Evolutionary conservation across 2,797 vertebrate species (phyloP).

Genomic region (Hylomyscus alleni): DNA sequence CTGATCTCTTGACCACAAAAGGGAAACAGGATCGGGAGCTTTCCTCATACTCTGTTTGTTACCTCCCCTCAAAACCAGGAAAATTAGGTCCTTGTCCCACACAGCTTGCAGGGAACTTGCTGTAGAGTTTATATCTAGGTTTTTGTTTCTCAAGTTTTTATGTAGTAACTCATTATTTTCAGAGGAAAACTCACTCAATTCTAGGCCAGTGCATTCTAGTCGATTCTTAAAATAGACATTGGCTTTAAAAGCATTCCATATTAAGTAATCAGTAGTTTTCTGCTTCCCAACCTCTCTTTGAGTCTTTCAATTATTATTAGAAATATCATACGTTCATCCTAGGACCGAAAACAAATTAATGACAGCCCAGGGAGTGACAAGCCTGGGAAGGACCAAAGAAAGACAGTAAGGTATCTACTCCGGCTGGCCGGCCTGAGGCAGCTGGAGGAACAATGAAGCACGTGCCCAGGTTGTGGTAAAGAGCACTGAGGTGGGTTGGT

Average conservation of each 20-base stretch:
- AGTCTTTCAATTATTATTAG: not conserved
- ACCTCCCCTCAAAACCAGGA: not conserved
- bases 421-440: not conserved
- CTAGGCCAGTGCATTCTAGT: not conserved
- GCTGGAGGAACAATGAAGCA: not conserved
- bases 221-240: not conserved
- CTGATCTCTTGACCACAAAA: not conserved
- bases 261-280: not conserved
- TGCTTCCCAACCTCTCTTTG: not conserved
- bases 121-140: not conserved
- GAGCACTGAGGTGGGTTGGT: not conserved
- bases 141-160: not conserved
- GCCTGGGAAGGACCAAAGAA: not conserved
- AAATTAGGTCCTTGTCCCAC: not conserved
- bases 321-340: no score
- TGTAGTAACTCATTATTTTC: not conserved
- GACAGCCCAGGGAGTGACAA: not conserved
- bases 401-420: not conserved
- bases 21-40: not conserved
- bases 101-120: not conserved
- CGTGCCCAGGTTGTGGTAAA: not conserved
- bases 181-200: not conserved
- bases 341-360: not conserved
- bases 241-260: not conserved
- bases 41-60: not conserved